Conservation (phyloP, 92 coral and sea anemone genomes). For the Phenganax subtilis region DNA sequence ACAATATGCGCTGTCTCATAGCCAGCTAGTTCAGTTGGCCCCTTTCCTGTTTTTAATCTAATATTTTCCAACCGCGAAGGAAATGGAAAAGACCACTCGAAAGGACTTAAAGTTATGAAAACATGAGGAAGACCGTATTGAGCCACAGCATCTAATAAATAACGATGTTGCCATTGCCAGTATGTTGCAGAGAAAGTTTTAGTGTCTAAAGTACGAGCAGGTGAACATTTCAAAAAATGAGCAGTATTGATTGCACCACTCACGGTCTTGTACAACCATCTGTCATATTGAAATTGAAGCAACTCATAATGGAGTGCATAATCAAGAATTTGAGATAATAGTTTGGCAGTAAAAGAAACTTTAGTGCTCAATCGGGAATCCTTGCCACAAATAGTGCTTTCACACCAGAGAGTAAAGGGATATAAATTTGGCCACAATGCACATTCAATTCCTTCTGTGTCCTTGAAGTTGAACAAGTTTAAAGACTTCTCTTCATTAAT, state of each 20-base stretch:
- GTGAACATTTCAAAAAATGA: constrained; percentile 17
- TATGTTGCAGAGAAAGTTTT: constrained; percentile 25
- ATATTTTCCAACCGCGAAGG: constrained; percentile 10
- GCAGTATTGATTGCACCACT: constrained; percentile 36
- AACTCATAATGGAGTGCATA: constrained; percentile 37
- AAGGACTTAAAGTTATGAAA: not conserved
- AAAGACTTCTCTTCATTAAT: not conserved
- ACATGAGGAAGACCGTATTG: constrained; percentile 30
- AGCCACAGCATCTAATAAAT: constrained; percentile 9
- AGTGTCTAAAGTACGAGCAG: constrained; percentile 17
- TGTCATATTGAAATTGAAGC: constrained; percentile 35
- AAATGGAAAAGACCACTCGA: constrained; percentile 5
- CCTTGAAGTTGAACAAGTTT: constrained; percentile 4
- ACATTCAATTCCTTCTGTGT: constrained; percentile 43
- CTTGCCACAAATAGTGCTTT: constrained; percentile 12
- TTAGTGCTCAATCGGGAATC: not conserved
- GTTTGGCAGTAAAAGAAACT: constrained; percentile 20
- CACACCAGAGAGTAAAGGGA: constrained; percentile 46
- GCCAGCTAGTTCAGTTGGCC: constrained; percentile 16
- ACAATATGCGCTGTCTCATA: not conserved
- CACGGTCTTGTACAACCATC: constrained; percentile 33
- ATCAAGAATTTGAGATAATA: constrained; percentile 27
- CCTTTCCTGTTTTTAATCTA: not conserved
- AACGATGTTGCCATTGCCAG: constrained; percentile 35
- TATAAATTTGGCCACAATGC: constrained; percentile 47